Evolutionary conservation across 2,113 vertebrate species (phyloP), one percentile per base, ranked within the genome.

Genomic region (Seriola aureovittata): DNA sequence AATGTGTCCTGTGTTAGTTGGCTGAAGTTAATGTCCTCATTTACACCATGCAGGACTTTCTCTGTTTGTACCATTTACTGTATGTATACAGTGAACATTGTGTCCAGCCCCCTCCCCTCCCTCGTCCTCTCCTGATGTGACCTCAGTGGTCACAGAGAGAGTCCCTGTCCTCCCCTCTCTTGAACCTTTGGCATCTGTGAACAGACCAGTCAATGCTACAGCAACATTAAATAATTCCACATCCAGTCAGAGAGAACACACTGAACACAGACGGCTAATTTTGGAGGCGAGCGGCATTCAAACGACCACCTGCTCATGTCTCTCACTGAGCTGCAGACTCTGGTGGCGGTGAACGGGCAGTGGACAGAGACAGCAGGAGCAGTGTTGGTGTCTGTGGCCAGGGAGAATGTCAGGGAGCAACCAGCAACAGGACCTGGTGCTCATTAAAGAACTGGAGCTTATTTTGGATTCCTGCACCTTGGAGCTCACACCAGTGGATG

Each of bases 381-480:
- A 66, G 55, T n/a, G 32, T 25, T 40, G 71, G 70, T 54, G 23
- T 80, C 65, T 75, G 64, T 16, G 57, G 57, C 34, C 16, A 29
- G 64, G 62, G 23, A 93, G 84, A 89, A 94, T 94, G 94, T 91
- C 94, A 83, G 75, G 70, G 65, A 81, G 76, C 73, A 79, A 72
- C 23, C 80, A 78, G 84, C 86, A 2, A 52, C 88, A 81, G 67
- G 88, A 94, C 77, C 84, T 91, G 80, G 71, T 40, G 63, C 79
- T 91, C 85, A 93, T 92, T 59, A 90, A 90, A 19, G 89, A 94
- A 77, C 89, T 91, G 29, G 89, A 92, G 81, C 72, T 81, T 65
- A 90, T 90, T 72, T 85, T 94, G 94, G 96, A 96, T 89, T 95
- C 90, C 80, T 97, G 96, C 87, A 83, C 89, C 32, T 69, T 95